Evolutionary conservation across 1,140 invertebrate genomes (phyloP).

Genomic region (Anadara kagoshimensis): DNA sequence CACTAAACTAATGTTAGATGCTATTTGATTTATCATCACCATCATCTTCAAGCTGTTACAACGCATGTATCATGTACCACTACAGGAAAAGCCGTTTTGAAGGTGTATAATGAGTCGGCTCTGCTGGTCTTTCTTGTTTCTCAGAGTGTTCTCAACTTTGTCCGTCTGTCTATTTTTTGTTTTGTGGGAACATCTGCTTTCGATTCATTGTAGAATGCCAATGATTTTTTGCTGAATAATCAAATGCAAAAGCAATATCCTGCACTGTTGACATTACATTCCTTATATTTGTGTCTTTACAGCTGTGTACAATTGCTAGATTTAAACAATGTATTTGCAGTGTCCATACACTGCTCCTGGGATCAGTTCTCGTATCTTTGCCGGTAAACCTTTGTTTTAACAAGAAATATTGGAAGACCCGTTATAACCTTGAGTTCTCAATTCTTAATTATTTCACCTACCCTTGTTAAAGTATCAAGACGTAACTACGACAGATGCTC

Average conservation of each 20-base stretch:
- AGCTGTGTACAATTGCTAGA: conserved; percentile 32
- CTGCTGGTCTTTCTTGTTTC: conserved; percentile 32
- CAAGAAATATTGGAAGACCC: conserved; percentile 36
- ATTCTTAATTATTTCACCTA: too few relatives aligned
- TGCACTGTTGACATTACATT: conserved; percentile 34
- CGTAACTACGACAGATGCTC: too few relatives aligned
- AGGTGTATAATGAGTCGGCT: conserved; percentile 24
- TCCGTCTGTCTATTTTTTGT: conserved; percentile 19
- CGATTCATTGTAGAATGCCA: conserved; percentile 4
- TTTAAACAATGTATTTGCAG: conserved; percentile 41
- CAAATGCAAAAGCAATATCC: conserved; percentile 32
- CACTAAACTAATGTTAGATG: neutral
- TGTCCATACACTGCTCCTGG: conserved; percentile 33
- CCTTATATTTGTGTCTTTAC: conserved; percentile 1
- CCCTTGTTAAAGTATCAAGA: too few relatives aligned
- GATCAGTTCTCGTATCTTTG: conserved; percentile 5
- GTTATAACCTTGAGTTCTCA: conserved; percentile 25
- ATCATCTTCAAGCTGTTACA: conserved; percentile 10
- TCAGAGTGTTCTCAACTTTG: conserved; percentile 13
- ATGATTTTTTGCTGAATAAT: conserved; percentile 26
- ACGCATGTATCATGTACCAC: neutral
- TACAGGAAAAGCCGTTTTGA: conserved; percentile 18
- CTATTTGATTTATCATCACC: neutral
- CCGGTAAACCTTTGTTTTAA: conserved; percentile 17
- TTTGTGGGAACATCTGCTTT: neutral